Percentiles rank a stretch among this genome's conserved stretches.
Conservation (phyloP, 1,140 invertebrate species). For the Pseudomyrmex dendroicus region DNA sequence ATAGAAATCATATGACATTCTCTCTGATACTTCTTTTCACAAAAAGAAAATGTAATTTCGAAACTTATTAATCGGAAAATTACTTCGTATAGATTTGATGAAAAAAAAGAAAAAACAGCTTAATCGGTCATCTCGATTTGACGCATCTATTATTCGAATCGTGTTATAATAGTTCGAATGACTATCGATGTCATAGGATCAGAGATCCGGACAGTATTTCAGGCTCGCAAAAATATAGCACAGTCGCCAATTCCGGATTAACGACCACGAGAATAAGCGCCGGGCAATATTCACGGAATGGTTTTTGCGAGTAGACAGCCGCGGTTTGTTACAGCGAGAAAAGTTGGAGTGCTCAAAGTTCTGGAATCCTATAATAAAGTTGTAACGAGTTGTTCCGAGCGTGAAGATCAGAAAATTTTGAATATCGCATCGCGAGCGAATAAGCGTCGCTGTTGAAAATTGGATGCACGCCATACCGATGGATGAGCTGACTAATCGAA, state of each 20-base stretch:
- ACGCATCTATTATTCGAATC: slow-evolving; percentile 36
- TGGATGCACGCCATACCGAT: slow-evolving; percentile 49
- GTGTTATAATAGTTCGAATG: slow-evolving; percentile 1
- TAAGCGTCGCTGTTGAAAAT: slow-evolving; percentile 21
- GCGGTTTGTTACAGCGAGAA: slow-evolving; percentile 14
- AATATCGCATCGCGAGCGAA: background rate
- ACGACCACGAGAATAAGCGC: slow-evolving; percentile 29
- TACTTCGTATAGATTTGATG: background rate
- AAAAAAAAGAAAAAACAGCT: background rate
- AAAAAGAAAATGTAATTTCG: background rate
- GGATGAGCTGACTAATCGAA: slow-evolving; percentile 52
- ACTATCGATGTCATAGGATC: slow-evolving; percentile 7
- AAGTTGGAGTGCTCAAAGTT: background rate
- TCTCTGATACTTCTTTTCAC: background rate
- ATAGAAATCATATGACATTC: too few relatives aligned
- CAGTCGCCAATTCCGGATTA: slow-evolving; percentile 5
- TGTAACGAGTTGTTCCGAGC: background rate
- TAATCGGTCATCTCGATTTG: slow-evolving; percentile 6
- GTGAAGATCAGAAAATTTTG: slow-evolving; percentile 23
- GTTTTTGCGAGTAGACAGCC: background rate
- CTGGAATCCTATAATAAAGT: slow-evolving; percentile 14
- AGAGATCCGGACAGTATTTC: slow-evolving; percentile 5
- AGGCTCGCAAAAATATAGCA: background rate
- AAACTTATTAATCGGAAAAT: slow-evolving; percentile 33
- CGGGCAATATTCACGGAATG: slow-evolving; percentile 1